Conservation (phyloP, 1,140 invertebrate genomes). For the Lithobius niger region DNA sequence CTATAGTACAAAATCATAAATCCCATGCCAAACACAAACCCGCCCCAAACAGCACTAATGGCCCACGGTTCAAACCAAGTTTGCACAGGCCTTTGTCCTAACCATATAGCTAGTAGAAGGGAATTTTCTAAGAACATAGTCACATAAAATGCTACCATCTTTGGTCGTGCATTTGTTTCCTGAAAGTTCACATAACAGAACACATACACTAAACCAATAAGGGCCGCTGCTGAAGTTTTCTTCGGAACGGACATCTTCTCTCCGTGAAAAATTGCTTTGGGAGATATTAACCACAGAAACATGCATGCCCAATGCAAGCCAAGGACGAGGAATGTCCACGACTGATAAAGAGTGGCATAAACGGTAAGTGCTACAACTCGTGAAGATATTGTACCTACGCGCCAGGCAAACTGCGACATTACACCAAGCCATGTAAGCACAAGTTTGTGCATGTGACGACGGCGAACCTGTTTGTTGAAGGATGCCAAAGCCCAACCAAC, state of each 20-base stretch:
- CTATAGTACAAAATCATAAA: constrained; percentile 77
- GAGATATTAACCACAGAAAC: constrained; percentile 72
- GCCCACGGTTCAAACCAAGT: constrained; percentile 43
- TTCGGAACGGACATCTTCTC: constrained; percentile 51
- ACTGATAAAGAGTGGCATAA: constrained; percentile 70
- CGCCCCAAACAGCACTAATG: constrained; percentile 42
- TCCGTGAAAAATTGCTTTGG: constrained; percentile 66
- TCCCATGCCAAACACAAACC: constrained; percentile 61
- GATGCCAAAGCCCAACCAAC: constrained; percentile 82
- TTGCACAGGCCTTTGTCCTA: constrained; percentile 35
- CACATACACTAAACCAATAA: constrained; percentile 73
- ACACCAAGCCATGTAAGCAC: constrained; percentile 79
- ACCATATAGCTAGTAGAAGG: constrained; percentile 53
- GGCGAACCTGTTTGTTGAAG: constrained; percentile 72
- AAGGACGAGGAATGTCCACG: constrained; percentile 67
- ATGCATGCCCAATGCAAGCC: constrained; percentile 68
- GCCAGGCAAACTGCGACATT: constrained; percentile 67
- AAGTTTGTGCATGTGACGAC: constrained; percentile 63
- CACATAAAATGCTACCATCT: constrained; percentile 76
- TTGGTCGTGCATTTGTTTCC: constrained; percentile 58
- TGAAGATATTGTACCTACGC: constrained; percentile 70
- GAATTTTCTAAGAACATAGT: constrained; percentile 82
- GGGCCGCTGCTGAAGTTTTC: constrained; percentile 50
- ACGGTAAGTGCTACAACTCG: constrained; percentile 64
- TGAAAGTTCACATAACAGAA: constrained; percentile 84